Percentiles rank a stretch among this genome's conserved stretches.
Conservation (phyloP, 2,113 vertebrate species). For the Oryctolagus cuniculus region DNA sequence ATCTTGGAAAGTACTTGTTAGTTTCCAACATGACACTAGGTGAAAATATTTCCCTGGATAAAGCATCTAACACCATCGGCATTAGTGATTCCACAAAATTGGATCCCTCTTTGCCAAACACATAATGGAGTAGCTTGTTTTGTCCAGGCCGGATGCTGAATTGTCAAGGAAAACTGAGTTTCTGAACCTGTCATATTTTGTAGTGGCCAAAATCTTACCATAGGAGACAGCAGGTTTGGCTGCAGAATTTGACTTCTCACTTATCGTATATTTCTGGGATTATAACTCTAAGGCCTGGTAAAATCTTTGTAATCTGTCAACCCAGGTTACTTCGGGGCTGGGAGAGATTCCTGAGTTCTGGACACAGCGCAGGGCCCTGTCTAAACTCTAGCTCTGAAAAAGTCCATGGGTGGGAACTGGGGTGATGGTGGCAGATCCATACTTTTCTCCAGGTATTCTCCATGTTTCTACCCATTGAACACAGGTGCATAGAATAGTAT, state of each 20-base stretch:
- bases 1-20: constrained; percentile 34
- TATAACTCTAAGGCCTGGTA: neutral
- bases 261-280: neutral
- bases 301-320: neutral
- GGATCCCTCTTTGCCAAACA: constrained; percentile 27
- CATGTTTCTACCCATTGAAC: too few relatives aligned
- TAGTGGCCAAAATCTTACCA: constrained; percentile 11
- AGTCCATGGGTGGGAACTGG: too few relatives aligned
- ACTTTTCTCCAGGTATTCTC: too few relatives aligned
- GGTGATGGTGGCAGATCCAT: too few relatives aligned
- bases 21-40: neutral
- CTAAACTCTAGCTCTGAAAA: neutral
- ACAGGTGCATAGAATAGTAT: fast-evolving
- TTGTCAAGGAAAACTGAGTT: constrained; percentile 62
- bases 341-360: neutral
- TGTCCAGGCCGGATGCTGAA: neutral
- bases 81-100: neutral
- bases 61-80: neutral
- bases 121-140: constrained; percentile 58
- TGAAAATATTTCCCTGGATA: neutral
- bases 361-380: fast-evolving
- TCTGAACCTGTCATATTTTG: constrained; percentile 49
- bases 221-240: neutral
- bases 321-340: neutral
- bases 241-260: neutral